A percentile compares a stretch with the other conserved stretches of the same genome.
Evolutionary conservation across 1,140 invertebrate species (phyloP).

Genomic region (Leptinotarsa lineolata): DNA sequence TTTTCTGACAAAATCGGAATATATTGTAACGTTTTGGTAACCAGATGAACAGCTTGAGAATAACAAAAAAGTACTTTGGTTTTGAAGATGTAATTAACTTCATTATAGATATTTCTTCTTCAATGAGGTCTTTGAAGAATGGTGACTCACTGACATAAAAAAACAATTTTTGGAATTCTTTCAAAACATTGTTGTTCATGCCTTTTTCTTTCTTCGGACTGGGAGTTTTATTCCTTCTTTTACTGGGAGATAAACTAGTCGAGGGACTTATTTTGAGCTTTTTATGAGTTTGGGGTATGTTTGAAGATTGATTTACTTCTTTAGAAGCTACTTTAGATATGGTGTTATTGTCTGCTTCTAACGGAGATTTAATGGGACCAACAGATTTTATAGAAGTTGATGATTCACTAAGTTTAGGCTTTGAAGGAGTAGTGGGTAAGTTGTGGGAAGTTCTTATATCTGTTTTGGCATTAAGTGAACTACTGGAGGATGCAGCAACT

Average conservation of each 20-base stretch:
- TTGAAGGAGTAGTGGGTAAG: background rate
- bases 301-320: background rate
- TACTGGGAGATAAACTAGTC: background rate
- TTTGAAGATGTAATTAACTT: background rate
- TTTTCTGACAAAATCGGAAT: slow-evolving; percentile 32
- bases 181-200: slow-evolving; percentile 7
- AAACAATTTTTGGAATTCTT: background rate
- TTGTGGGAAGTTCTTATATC: background rate
- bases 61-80: slow-evolving; percentile 24
- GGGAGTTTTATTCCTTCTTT: background rate
- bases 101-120: background rate
- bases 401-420: background rate
- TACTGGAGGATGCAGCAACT: no score
- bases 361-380: no score
- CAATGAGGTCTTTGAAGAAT: background rate
- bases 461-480: background rate
- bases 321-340: background rate
- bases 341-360: background rate
- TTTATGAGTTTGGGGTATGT: background rate
- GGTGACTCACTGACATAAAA: background rate
- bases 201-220: slow-evolving; percentile 3
- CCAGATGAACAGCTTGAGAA: slow-evolving; percentile 32
- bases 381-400: background rate
- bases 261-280: background rate
- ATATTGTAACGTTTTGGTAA: slow-evolving; percentile 30